phyloP scores from a whole-genome alignment of 2,113 vertebrate species.

The Melospiza melodia region DNA sequence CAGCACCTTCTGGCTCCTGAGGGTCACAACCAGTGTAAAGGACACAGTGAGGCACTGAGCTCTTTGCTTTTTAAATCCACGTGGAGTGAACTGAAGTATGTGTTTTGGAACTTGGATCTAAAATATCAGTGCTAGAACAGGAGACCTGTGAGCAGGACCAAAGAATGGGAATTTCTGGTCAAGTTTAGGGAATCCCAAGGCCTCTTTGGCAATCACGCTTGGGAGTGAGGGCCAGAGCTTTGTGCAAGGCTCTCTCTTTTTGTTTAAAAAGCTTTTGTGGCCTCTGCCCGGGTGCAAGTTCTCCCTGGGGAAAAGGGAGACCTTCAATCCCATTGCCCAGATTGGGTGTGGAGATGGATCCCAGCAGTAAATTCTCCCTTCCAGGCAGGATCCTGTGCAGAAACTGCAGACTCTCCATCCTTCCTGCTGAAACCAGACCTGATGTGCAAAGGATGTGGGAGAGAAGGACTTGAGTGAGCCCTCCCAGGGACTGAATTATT shows the following conservation, averaged over 20 bases:
- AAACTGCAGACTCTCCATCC: background rate
- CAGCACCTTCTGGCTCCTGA: conserved; percentile 37
- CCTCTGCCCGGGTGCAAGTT: background rate
- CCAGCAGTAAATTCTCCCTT: background rate
- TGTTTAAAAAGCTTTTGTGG: background rate
- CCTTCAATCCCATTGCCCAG: background rate
- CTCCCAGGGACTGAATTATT: background rate
- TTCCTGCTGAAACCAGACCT: background rate
- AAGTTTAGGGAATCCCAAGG: background rate
- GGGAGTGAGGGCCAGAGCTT: background rate
- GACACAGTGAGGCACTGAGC: background rate
- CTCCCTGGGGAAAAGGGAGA: background rate
- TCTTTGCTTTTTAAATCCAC: background rate
- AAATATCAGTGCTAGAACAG: background rate
- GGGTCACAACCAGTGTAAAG: conserved; percentile 4
- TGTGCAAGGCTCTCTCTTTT: background rate
- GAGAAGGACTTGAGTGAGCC: background rate
- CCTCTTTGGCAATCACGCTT: background rate
- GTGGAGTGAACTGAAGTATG: background rate
- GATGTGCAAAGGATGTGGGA: background rate
- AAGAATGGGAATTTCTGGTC: background rate
- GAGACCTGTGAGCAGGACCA: background rate
- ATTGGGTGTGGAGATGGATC: background rate
- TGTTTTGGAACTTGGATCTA: background rate
- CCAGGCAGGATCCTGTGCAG: background rate